Conservation (phyloP, 1,140 invertebrate genomes). For the Sminthurides bifidus region DNA sequence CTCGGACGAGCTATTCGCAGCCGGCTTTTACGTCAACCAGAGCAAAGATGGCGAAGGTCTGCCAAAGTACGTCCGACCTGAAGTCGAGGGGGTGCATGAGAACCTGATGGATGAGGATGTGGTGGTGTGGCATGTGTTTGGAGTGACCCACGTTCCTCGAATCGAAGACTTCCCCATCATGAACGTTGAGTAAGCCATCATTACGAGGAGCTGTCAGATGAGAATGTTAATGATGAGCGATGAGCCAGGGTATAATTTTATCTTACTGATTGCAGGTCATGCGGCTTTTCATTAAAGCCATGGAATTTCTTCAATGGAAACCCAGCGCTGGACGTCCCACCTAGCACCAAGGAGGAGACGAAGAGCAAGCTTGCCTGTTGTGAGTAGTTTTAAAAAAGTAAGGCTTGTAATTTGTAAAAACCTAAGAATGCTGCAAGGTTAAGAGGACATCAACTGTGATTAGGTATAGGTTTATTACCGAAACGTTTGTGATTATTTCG, state of each 20-base stretch:
- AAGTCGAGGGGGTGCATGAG: slow-evolving; percentile 5
- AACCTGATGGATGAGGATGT: slow-evolving; percentile 21
- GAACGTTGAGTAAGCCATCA: slow-evolving; percentile 24
- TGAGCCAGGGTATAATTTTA: too few relatives aligned
- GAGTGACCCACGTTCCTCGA: slow-evolving; percentile 28
- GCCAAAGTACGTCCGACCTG: slow-evolving; percentile 6
- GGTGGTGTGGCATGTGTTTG: slow-evolving; percentile 28
- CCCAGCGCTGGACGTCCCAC: slow-evolving; percentile 27
- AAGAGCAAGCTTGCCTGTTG: slow-evolving; percentile 12
- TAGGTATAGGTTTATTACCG: too few relatives aligned
- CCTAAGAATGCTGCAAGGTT: too few relatives aligned
- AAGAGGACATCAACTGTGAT: too few relatives aligned
- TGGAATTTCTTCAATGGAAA: slow-evolving; percentile 26
- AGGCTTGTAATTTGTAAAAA: too few relatives aligned
- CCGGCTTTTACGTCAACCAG: slow-evolving; percentile 28
- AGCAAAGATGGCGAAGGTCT: slow-evolving; percentile 23
- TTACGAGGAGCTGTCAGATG: neutral
- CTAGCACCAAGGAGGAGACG: slow-evolving; percentile 10
- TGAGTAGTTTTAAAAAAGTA: too few relatives aligned
- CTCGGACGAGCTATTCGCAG: slow-evolving; percentile 8
- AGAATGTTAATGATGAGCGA: neutral
- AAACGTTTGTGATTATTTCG: too few relatives aligned
- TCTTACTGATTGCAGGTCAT: too few relatives aligned
- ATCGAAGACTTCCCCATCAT: slow-evolving; percentile 30
- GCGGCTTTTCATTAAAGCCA: slow-evolving; percentile 29